Percentiles rank a stretch among this genome's conserved stretches.
Evolutionary conservation across 2,113 vertebrate genomes (phyloP).

Genomic region (Rhabdornis inornatus): DNA sequence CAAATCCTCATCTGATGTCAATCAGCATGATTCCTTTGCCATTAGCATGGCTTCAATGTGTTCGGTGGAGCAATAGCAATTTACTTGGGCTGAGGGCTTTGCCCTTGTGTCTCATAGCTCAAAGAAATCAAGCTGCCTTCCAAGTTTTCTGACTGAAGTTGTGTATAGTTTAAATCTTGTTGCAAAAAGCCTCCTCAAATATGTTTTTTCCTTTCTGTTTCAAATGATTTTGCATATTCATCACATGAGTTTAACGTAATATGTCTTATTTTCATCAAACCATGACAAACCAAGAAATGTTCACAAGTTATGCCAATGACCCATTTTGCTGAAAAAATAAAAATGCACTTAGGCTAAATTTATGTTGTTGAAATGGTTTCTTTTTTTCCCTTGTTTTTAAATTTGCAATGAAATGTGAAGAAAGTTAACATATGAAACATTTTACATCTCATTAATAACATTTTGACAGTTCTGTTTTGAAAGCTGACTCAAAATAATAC

Average conservation of each 20-base stretch:
- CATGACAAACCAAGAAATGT: not conserved
- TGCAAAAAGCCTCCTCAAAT: not conserved
- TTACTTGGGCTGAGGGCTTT: conserved; percentile 2
- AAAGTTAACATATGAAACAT: not conserved
- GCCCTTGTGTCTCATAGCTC: conserved; percentile 12
- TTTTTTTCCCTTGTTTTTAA: not conserved
- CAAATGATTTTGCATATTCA: conserved; percentile 12
- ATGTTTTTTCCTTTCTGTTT: conserved; percentile 19
- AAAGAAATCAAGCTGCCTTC: conserved; percentile 9
- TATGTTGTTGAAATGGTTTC: not conserved
- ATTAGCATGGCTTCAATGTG: conserved; percentile 14
- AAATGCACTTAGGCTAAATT: not conserved
- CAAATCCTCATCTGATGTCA: conserved; percentile 52
- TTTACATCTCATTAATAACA: conserved; percentile 3
- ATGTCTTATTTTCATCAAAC: conserved; percentile 21
- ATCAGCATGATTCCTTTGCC: conserved; percentile 28
- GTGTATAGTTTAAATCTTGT: not conserved
- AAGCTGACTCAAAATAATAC: not conserved
- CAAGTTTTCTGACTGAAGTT: not conserved
- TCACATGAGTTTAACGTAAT: not conserved
- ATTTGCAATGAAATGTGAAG: not conserved
- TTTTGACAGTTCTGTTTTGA: not conserved
- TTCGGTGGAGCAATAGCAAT: conserved; percentile 30
- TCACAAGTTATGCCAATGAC: not conserved
- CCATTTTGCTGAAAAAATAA: not conserved